phyloP scores from a whole-genome alignment of 2,113 vertebrate species.

The Ovibos moschatus region DNA sequence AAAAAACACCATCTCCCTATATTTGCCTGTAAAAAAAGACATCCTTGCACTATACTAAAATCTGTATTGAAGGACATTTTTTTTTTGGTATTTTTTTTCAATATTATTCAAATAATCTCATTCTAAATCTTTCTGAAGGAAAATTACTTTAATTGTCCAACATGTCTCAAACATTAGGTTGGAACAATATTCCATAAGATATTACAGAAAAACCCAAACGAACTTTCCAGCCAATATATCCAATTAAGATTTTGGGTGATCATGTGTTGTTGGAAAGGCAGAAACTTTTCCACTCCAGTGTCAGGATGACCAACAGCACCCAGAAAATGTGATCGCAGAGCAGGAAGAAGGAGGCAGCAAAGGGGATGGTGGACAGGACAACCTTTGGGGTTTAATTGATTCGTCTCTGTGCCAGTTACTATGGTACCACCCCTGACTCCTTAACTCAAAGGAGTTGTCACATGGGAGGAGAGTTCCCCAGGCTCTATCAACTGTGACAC shows the following conservation, averaged over 20 bases:
- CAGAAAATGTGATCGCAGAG: not conserved
- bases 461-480: not conserved
- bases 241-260: not conserved
- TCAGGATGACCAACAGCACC: not conserved
- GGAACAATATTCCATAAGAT: not conserved
- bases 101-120: not conserved
- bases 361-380: not conserved
- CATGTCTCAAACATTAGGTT: not conserved
- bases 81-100: not conserved
- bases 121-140: not conserved
- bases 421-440: not conserved
- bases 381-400: not conserved
- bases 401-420: not conserved
- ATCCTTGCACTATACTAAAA: not conserved
- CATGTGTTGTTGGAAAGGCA: not conserved
- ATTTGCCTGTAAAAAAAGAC: not conserved
- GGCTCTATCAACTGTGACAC: not conserved
- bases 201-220: fast-evolving
- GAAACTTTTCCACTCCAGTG: not conserved
- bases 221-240: not conserved
- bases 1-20: not conserved
- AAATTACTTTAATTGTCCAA: not conserved
- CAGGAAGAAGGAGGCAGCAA: not conserved
- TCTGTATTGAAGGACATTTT: not conserved
- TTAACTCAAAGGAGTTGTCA: not conserved